A percentile compares a stretch with the other conserved stretches of the same genome.
phyloP scores from a whole-genome alignment of 1,140 invertebrate genomes.

The Asobara japonica region DNA sequence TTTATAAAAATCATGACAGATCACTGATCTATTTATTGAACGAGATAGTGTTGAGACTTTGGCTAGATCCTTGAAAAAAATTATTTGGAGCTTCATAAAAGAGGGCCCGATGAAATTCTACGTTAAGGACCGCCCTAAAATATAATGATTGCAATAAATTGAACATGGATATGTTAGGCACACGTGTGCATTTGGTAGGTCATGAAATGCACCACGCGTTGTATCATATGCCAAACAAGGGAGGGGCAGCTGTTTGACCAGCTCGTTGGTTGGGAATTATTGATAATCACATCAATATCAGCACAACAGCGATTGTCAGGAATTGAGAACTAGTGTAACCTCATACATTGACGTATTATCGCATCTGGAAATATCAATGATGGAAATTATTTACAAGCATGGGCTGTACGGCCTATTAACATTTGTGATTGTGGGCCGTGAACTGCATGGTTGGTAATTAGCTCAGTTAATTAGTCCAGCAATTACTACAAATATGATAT shows the following conservation, averaged over 20 bases:
- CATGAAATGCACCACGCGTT: conserved; percentile 22
- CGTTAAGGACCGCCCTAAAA: background rate
- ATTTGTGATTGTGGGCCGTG: background rate
- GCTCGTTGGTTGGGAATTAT: conserved; percentile 51
- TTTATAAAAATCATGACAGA: too few species aligned
- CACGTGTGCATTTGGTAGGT: conserved; percentile 25
- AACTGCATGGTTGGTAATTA: conserved; percentile 5
- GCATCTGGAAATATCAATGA: conserved; percentile 16
- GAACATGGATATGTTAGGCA: conserved; percentile 5
- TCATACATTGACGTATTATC: conserved; percentile 56
- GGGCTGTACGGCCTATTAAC: background rate
- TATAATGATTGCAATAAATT: conserved; percentile 1
- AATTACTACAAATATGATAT: background rate
- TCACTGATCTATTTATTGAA: too few species aligned
- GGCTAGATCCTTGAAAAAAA: too few species aligned
- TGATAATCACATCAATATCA: conserved; percentile 63
- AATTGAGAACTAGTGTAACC: conserved; percentile 28
- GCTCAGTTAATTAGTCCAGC: conserved; percentile 40
- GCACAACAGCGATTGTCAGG: conserved; percentile 50
- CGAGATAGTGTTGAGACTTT: too few species aligned
- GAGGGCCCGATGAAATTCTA: background rate
- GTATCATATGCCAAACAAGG: background rate
- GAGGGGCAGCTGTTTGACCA: conserved; percentile 31
- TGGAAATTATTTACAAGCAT: background rate
- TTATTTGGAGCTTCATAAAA: too few species aligned